phyloP scores from a whole-genome alignment of 1,140 invertebrate genomes.

The Pseudoatta argentina region DNA sequence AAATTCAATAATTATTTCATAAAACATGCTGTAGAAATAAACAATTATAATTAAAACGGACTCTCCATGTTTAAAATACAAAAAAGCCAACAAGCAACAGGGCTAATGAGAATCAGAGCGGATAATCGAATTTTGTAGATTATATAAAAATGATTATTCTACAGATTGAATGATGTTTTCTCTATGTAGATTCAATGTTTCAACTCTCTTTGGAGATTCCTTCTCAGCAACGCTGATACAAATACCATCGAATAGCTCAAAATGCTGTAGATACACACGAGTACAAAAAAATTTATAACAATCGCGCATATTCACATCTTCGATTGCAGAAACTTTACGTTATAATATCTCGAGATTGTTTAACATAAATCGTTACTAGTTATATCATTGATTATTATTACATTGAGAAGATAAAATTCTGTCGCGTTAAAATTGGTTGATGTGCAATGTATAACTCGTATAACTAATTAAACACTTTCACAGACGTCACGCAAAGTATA shows the following conservation, averaged over 20 bases:
- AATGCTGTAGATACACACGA: no score
- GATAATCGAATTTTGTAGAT: no score
- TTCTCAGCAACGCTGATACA: no score
- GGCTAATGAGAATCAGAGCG: no score
- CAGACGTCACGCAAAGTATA: not conserved
- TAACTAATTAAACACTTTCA: constrained; percentile 31
- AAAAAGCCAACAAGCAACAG: no score
- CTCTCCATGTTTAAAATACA: no score
- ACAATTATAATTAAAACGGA: no score
- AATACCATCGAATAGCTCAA: no score
- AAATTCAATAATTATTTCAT: not conserved
- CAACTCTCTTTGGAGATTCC: no score
- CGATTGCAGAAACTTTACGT: constrained; percentile 18
- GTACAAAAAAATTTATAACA: constrained; percentile 11
- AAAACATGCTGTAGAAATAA: not conserved
- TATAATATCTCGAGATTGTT: constrained; percentile 11
- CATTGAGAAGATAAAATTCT: constrained; percentile 33
- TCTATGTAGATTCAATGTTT: no score
- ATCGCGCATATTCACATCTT: constrained; percentile 12
- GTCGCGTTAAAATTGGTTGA: constrained; percentile 1
- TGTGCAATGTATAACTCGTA: not conserved
- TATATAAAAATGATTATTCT: no score
- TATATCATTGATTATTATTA: not conserved
- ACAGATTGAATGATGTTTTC: no score
- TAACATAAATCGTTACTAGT: constrained; percentile 9